Evolutionary conservation across 2,888 invertebrate genomes (phyloP).

Genomic region (Pristionchus mayeri): DNA sequence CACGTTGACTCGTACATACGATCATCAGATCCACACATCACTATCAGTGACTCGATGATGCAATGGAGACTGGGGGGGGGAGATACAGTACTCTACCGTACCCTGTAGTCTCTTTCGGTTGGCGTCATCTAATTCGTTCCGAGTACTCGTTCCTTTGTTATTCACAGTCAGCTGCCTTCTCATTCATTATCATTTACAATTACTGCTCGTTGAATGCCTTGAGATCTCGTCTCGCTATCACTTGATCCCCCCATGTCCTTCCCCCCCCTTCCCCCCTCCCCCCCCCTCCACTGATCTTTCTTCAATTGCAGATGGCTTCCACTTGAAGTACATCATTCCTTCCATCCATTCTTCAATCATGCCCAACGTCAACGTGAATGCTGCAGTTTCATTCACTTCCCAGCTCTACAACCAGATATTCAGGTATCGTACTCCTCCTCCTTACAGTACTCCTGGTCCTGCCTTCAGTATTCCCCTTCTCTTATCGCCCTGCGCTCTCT

Average conservation of each 20-base stretch:
- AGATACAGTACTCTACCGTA: background rate
- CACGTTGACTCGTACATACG: slow-evolving; percentile 1
- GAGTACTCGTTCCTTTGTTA: slow-evolving; percentile 23
- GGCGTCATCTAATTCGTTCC: background rate
- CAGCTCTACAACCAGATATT: slow-evolving; percentile 40
- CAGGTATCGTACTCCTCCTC: slow-evolving; percentile 23
- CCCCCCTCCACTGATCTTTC: background rate
- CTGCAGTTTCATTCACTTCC: slow-evolving; percentile 24
- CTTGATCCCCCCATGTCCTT: background rate
- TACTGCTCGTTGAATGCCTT: background rate
- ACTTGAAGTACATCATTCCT: background rate
- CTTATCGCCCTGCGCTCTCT: background rate
- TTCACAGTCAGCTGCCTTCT: slow-evolving; percentile 15
- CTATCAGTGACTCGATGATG: background rate
- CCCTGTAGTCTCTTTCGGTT: background rate
- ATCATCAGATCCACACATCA: background rate
- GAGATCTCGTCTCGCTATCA: too few relatives aligned
- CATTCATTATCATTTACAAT: slow-evolving; percentile 9
- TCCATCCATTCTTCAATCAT: background rate
- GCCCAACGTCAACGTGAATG: background rate
- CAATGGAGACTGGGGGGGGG: too few relatives aligned
- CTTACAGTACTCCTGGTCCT: background rate
- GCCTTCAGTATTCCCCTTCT: background rate
- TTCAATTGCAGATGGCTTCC: background rate
- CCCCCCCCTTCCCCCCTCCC: background rate